Evolutionary conservation across 1,140 invertebrate genomes (phyloP), one percentile per base, ranked within the genome.

Genomic region (Drosophila parabipectinata): DNA sequence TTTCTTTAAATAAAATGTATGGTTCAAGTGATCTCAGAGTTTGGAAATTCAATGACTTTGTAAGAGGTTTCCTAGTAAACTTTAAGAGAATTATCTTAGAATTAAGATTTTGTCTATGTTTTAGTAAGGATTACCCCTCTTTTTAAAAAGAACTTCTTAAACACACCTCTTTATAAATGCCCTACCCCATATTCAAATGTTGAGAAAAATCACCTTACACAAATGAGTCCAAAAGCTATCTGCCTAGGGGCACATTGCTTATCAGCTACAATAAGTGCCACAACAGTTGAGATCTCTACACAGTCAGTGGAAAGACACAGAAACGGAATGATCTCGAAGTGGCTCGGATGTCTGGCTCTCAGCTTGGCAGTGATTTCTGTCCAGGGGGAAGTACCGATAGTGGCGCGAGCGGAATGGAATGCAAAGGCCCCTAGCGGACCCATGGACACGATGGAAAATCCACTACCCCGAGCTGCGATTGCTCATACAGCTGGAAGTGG

Each of bases 391-490:
- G 53, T 74, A 30, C 53, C 74, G 4, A 60, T 92, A 15, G 73
- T 91, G 50, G 48, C 58, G 4, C 74, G 85, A 1, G 28, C 62
- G 3, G 93, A 94, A 60, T 95, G 95, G 95, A 73, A 93, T 1
- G 95, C 95, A 0, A 93, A 94, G 48, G 92, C 94, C 0, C 92
- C 93, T 0, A 90, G 90, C 0, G 73, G 82, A 0, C 47, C 77
- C 0, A 57, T 94, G 28, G 91, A 92, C 2, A 75, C 77, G 7
- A 76, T 94, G 24, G 69, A 72, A 8, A 73, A 87, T 6, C 94
- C 94, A 0, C 87, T 92, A 12, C 92, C 92, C 0, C 92, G 93
- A 64, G 93, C 93, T 0, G 92, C 94, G n/a, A 93, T 94, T 14
- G 90, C 92, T 0, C 93, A 94, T 63, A 94, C 93, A 1, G 93